Evolutionary conservation across 2,888 invertebrate species (phyloP).

Genomic region (Xanthorhoe spadicearia): DNA sequence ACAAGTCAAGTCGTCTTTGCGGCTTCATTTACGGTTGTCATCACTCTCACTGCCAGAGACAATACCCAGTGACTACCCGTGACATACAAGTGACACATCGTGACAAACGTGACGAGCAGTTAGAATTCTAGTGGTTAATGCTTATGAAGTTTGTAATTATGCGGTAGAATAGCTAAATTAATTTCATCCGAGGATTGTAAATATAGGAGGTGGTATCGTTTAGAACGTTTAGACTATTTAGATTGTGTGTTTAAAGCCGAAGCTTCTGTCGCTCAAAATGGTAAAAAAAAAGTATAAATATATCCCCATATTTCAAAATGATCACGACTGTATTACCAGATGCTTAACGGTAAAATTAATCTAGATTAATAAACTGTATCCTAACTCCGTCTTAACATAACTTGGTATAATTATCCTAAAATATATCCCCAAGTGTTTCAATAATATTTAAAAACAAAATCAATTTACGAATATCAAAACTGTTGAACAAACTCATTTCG

Average conservation of each 20-base stretch:
- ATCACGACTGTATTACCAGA: too few species aligned
- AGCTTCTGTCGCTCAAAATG: neutral
- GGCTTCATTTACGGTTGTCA: neutral
- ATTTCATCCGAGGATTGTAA: neutral
- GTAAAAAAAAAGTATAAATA: too few species aligned
- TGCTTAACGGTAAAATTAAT: too few species aligned
- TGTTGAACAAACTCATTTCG: neutral
- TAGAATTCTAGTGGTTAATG: slow-evolving; percentile 7
- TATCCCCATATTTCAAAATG: too few species aligned
- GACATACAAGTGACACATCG: slow-evolving; percentile 5
- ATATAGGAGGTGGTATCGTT: neutral
- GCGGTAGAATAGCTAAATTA: neutral
- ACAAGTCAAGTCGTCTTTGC: slow-evolving; percentile 19
- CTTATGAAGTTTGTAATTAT: slow-evolving; percentile 18
- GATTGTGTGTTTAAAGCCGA: too few species aligned
- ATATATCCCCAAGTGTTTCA: too few species aligned
- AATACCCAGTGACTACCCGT: slow-evolving; percentile 3
- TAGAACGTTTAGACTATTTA: neutral
- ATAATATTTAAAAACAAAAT: too few species aligned
- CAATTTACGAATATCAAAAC: too few species aligned
- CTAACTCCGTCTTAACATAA: too few species aligned
- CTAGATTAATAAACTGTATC: too few species aligned
- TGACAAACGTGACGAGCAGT: slow-evolving; percentile 10
- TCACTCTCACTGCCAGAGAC: neutral
- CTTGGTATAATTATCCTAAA: too few species aligned